Evolutionary conservation across 92 coral and sea anemone species (phyloP).

Genomic region (Porites evermanni): DNA sequence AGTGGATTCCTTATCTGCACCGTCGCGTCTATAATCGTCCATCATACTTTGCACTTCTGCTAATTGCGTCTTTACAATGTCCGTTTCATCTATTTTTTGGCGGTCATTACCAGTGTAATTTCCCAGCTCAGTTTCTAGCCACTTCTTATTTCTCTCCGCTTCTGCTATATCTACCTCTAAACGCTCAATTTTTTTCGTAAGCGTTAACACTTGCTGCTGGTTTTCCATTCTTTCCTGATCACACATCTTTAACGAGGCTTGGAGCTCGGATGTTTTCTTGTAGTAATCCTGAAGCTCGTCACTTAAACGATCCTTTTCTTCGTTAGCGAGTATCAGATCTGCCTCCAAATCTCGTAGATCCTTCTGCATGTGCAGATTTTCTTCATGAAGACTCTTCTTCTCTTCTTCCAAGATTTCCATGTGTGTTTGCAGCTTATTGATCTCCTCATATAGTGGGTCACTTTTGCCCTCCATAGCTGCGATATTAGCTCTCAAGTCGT

Average conservation of each 20-base stretch:
- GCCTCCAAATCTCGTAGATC: constrained; percentile 82
- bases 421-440: constrained; percentile 89
- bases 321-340: constrained; percentile 78
- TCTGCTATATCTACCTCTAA: constrained; percentile 81
- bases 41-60: constrained; percentile 85
- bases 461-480: constrained; percentile 91
- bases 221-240: constrained; percentile 84
- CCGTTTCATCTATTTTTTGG: constrained; percentile 76
- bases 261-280: constrained; percentile 89
- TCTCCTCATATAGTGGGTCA: constrained; percentile 91
- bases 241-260: constrained; percentile 84
- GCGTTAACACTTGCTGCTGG: constrained; percentile 82
- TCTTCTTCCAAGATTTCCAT: constrained; percentile 92
- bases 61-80: constrained; percentile 83
- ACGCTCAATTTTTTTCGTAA: constrained; percentile 78
- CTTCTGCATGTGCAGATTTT: constrained; percentile 81
- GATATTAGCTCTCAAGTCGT: constrained; percentile 83
- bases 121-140: constrained; percentile 69
- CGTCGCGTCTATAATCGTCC: constrained; percentile 84
- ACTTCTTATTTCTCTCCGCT: constrained; percentile 69
- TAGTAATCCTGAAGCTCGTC: constrained; percentile 85
- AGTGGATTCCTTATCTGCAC: constrained; percentile 84
- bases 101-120: constrained; percentile 75
- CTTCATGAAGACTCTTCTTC: constrained; percentile 83
- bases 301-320: constrained; percentile 85